phyloP scores from a whole-genome alignment of 1,140 invertebrate genomes.

The Lucilia cuprina region DNA sequence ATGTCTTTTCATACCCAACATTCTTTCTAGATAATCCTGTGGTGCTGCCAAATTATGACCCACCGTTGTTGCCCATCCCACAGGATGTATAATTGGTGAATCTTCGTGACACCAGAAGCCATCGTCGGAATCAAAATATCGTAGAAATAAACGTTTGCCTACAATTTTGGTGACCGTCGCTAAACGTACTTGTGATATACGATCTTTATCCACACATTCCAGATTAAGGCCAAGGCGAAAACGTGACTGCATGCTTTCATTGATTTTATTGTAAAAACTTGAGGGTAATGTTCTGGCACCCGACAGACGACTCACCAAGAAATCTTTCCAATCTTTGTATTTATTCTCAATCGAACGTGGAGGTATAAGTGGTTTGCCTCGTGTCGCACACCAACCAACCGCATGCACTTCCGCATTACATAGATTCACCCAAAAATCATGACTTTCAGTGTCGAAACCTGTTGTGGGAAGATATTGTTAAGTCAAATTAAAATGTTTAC shows the following conservation, averaged over 20 bases:
- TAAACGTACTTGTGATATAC: conserved; percentile 90
- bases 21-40: conserved; percentile 75
- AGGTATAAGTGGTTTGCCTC: conserved; percentile 92
- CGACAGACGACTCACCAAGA: conserved; percentile 87
- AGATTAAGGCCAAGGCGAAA: conserved; percentile 84
- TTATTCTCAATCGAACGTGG: conserved; percentile 90
- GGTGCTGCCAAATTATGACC: conserved; percentile 88
- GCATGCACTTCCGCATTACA: conserved; percentile 93
- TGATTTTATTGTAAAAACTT: conserved; percentile 89
- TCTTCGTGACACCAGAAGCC: conserved; percentile 97
- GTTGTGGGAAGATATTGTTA: not conserved
- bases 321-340: conserved; percentile 95
- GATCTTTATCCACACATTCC: conserved; percentile 95
- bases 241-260: conserved; percentile 81
- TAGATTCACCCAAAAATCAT: conserved; percentile 96
- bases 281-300: conserved; percentile 91
- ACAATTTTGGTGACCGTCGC: conserved; percentile 89
- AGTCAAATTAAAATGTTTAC: too few relatives aligned
- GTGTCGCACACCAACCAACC: conserved; percentile 95
- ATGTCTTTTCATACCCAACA: conserved; percentile 59
- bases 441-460: conserved; percentile 84
- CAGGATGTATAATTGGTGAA: conserved; percentile 91
- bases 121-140: conserved; percentile 86
- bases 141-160: conserved; percentile 88
- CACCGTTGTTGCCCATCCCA: conserved; percentile 89